Evolutionary conservation across 2,797 vertebrate species (phyloP).

Genomic region (Myotis pilosus): DNA sequence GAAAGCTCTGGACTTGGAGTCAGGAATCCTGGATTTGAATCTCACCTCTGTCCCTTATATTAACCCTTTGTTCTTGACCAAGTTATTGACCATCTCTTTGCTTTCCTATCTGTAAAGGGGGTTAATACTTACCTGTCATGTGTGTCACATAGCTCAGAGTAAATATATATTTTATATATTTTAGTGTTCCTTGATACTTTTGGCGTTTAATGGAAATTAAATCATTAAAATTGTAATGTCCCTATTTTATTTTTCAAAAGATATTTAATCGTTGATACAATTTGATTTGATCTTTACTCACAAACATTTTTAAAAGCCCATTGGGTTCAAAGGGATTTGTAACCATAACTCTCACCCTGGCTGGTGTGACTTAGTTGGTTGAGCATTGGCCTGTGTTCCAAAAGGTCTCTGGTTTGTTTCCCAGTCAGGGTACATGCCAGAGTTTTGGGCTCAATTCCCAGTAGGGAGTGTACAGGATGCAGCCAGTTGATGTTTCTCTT

Average conservation of each 20-base stretch:
- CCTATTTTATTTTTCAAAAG: slow-evolving; percentile 41
- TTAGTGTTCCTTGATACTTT: background rate
- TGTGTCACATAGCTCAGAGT: background rate
- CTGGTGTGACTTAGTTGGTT: background rate
- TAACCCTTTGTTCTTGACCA: background rate
- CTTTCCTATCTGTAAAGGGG: background rate
- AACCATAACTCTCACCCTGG: background rate
- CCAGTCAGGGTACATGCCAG: background rate
- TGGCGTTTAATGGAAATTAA: background rate
- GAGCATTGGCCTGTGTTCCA: background rate
- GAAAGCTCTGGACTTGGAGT: background rate
- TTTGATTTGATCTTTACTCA: slow-evolving; percentile 20
- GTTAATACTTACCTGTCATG: background rate
- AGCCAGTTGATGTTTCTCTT: background rate
- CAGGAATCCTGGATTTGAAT: background rate
- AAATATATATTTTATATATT: background rate
- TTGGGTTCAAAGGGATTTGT: background rate
- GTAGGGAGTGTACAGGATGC: background rate
- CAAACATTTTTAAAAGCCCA: background rate
- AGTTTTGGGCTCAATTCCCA: background rate
- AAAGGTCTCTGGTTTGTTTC: background rate
- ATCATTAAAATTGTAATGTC: background rate
- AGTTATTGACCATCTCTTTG: background rate
- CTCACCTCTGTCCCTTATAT: background rate
- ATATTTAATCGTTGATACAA: background rate